A percentile compares a stretch with the other conserved stretches of the same genome.
These are phyloP conservation scores for Phaethornis superciliosus DNA, from an alignment of 2,113 vertebrate species.

Conservation along the genomic window DNA sequence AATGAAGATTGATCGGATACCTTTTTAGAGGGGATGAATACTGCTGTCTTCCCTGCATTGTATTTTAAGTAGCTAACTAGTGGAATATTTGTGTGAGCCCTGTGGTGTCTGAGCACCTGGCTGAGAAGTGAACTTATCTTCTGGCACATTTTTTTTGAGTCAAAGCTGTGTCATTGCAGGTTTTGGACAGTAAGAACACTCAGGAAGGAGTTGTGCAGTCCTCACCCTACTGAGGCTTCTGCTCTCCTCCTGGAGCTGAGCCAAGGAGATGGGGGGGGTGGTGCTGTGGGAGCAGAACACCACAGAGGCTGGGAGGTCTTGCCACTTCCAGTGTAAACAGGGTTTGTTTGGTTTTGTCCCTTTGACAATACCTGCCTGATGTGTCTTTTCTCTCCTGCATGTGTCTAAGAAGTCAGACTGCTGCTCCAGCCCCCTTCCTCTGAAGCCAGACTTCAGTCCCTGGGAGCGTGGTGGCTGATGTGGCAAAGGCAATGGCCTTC, in stretches of 20 bases:
- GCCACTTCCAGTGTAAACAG: neutral
- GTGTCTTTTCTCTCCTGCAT: neutral
- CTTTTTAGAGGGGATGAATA: neutral
- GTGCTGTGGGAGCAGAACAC: neutral
- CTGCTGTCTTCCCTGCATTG: neutral
- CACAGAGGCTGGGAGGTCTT: neutral
- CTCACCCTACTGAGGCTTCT: neutral
- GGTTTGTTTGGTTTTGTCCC: neutral
- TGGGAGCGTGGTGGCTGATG: accelerated
- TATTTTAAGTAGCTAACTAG: neutral
- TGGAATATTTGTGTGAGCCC: neutral
- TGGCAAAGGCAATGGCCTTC: neutral
- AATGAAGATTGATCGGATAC: neutral
- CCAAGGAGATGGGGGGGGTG: neutral
- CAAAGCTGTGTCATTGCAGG: neutral
- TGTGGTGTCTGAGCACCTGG: neutral
- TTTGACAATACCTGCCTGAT: neutral
- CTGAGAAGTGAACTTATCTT: neutral
- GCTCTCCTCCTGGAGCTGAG: neutral
- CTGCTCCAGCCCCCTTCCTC: neutral
- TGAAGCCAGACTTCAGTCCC: accelerated
- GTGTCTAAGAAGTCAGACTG: neutral
- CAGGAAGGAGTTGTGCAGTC: too few species aligned
- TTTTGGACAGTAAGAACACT: neutral
- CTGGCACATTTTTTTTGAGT: neutral